These are phyloP conservation scores for Solen grandis DNA, from an alignment of 1,140 invertebrate species.

Conservation along the genomic window DNA sequence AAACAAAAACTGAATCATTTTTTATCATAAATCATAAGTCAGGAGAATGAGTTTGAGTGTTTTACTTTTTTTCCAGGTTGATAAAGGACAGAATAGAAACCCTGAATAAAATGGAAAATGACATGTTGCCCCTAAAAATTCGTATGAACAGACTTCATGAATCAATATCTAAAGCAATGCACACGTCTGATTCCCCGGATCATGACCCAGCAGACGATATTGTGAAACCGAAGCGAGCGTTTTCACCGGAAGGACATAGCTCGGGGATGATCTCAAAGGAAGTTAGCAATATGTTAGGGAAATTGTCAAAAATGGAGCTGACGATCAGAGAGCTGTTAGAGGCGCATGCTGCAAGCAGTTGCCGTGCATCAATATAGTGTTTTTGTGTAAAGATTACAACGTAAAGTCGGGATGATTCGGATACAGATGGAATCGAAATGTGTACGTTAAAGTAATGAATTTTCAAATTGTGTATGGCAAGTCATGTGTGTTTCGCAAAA, in stretches of 20 bases:
- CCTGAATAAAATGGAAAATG: slow-evolving; percentile 53
- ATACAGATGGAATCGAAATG: no score
- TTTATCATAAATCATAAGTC: no score
- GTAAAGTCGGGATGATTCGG: no score
- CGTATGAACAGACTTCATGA: slow-evolving; percentile 52
- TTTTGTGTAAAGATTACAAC: no score
- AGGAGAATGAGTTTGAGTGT: no score
- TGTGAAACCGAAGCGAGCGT: neutral
- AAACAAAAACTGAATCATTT: no score
- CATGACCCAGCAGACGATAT: slow-evolving; percentile 39
- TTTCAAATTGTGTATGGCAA: no score
- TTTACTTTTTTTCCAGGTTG: no score
- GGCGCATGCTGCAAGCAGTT: slow-evolving; percentile 21
- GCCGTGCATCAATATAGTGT: slow-evolving; percentile 40
- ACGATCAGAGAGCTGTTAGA: slow-evolving; percentile 48
- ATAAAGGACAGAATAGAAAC: slow-evolving; percentile 34
- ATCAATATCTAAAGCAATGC: slow-evolving; percentile 48
- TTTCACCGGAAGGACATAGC: slow-evolving; percentile 15
- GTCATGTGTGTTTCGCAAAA: no score
- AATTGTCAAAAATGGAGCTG: slow-evolving; percentile 56
- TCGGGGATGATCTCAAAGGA: slow-evolving; percentile 32
- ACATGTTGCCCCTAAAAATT: slow-evolving; percentile 53
- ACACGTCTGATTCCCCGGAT: slow-evolving; percentile 21
- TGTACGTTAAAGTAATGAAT: no score
- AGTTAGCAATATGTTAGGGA: slow-evolving; percentile 36